A percentile compares a stretch with the other conserved stretches of the same genome.
Evolutionary conservation across 2,113 vertebrate genomes (phyloP).

Genomic region (Nycticryphes semicollaris): DNA sequence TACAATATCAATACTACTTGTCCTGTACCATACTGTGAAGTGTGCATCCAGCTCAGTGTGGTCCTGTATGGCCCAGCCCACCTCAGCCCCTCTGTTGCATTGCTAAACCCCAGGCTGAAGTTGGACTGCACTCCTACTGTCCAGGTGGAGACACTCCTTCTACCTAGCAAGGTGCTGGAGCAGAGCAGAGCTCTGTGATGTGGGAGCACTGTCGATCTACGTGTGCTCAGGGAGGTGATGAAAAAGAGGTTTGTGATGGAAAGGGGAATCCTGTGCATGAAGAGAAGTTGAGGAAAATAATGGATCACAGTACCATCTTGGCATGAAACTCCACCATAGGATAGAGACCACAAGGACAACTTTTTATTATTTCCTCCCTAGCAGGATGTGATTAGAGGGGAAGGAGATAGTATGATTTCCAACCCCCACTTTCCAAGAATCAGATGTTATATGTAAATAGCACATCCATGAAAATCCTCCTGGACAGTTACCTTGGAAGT

Average conservation of each 20-base stretch:
- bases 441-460: background rate
- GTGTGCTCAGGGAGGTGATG: background rate
- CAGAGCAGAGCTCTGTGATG: background rate
- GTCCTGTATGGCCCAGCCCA: background rate
- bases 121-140: background rate
- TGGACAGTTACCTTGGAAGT: slow-evolving; percentile 82
- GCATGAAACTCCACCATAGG: background rate
- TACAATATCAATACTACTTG: background rate
- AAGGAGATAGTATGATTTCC: background rate
- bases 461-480: background rate
- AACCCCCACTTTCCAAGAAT: background rate
- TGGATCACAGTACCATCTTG: background rate
- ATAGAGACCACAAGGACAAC: background rate
- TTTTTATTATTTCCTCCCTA: background rate
- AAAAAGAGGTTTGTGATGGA: background rate
- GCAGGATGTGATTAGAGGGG: background rate
- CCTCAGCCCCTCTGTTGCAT: background rate
- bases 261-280: background rate
- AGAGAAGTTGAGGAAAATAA: background rate
- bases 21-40: background rate
- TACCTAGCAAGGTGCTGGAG: background rate
- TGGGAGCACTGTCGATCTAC: background rate
- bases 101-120: background rate
- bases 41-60: background rate
- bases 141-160: background rate